A percentile compares a stretch with the other conserved stretches of the same genome.
Evolutionary conservation across 2,113 vertebrate species (phyloP).

Genomic region (Tragelaphus imberbis): DNA sequence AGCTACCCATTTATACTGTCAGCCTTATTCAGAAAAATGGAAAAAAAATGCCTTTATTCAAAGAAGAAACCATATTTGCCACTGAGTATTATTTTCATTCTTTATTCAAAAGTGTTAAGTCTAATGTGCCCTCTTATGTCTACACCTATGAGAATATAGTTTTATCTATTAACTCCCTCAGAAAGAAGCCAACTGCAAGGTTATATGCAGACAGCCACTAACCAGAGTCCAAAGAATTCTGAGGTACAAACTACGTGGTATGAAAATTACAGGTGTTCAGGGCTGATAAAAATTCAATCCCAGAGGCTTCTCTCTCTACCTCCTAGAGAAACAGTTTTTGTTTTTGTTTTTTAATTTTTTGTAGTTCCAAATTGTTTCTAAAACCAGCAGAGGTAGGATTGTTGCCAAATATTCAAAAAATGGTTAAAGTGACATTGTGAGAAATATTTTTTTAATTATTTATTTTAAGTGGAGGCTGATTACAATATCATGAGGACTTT

Average conservation of each 20-base stretch:
- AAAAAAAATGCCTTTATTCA: background rate
- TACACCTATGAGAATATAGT: background rate
- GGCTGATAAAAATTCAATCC: background rate
- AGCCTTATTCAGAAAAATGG: background rate
- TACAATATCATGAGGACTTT: background rate
- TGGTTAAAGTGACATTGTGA: background rate
- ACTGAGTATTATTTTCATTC: background rate
- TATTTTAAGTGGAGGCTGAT: background rate
- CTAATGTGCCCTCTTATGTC: background rate
- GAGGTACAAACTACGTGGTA: background rate
- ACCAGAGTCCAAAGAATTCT: background rate
- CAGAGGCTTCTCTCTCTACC: background rate
- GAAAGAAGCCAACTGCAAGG: background rate
- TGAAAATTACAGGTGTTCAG: background rate
- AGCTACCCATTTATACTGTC: background rate
- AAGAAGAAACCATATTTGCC: background rate
- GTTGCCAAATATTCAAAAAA: background rate
- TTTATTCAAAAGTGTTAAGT: background rate
- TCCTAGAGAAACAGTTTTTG: background rate
- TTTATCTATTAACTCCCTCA: background rate
- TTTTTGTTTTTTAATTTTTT: background rate
- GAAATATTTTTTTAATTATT: background rate
- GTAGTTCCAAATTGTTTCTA: background rate
- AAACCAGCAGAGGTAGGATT: background rate
- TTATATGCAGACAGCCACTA: background rate